Conservation (phyloP, 2,888 invertebrate genomes). For the Entomobrya multifasciata region DNA sequence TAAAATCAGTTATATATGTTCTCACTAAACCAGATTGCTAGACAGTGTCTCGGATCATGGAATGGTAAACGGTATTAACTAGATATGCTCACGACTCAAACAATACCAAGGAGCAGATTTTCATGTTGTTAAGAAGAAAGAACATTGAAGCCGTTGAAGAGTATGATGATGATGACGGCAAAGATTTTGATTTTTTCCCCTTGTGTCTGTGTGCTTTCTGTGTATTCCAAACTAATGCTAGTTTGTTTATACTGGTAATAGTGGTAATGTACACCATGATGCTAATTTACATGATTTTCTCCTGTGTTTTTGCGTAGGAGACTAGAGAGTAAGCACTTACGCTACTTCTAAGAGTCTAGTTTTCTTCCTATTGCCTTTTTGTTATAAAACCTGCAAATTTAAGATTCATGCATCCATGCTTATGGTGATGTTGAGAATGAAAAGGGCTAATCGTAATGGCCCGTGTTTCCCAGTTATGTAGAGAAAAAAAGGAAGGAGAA, state of each 20-base stretch:
- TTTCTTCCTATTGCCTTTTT: not conserved
- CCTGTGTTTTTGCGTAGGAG: not conserved
- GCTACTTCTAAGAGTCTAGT: not conserved
- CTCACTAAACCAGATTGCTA: too few species aligned
- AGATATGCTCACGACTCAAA: not conserved
- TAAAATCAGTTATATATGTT: too few species aligned
- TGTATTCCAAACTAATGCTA: too few species aligned
- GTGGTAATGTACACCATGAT: not conserved
- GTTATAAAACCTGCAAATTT: slow-evolving; percentile 7
- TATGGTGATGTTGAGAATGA: slow-evolving; percentile 10
- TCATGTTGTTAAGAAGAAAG: not conserved
- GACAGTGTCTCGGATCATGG: not conserved
- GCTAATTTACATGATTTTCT: slow-evolving; percentile 28
- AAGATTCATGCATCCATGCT: slow-evolving; percentile 23
- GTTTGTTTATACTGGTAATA: not conserved
- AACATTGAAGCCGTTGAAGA: slow-evolving; percentile 12
- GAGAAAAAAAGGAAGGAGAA: not conserved
- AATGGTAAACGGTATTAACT: slow-evolving; percentile 5
- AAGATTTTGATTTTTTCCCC: slow-evolving; percentile 7
- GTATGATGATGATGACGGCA: not conserved
- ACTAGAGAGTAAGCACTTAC: not conserved
- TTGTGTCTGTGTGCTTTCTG: not conserved
- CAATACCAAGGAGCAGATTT: not conserved
- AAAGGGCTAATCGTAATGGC: slow-evolving; percentile 61
- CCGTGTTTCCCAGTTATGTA: slow-evolving; percentile 61